These are phyloP conservation scores for Orthonevra nobilis DNA, from an alignment of 2,888 invertebrate species.

Conservation along the genomic window DNA sequence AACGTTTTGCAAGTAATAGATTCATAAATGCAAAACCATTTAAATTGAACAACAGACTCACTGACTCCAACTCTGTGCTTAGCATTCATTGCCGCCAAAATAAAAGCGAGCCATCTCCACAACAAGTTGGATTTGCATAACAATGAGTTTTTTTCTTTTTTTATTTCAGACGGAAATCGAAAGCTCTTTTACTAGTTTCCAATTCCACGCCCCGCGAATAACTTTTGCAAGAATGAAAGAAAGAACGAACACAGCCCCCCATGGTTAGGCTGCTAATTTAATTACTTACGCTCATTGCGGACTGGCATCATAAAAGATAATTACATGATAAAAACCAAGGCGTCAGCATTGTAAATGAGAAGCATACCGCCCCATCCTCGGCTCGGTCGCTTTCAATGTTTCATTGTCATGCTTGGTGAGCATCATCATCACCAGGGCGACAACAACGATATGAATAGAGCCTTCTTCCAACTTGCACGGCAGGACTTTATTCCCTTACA, in stretches of 20 bases:
- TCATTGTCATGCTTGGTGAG: conserved; percentile 66
- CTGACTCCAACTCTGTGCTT: no score
- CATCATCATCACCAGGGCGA: conserved; percentile 58
- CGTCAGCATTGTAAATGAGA: conserved; percentile 59
- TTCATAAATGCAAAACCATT: background rate
- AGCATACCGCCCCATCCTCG: conserved; percentile 19
- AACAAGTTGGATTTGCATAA: conserved; percentile 46
- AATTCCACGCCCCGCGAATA: conserved; percentile 2
- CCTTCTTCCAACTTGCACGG: conserved; percentile 27
- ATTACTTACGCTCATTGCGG: conserved; percentile 79
- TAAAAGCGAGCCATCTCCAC: background rate
- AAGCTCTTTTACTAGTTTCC: conserved; percentile 24
- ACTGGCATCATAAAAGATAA: conserved; percentile 69
- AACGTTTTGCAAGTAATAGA: no score
- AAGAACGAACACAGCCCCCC: conserved; percentile 5
- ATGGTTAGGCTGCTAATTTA: conserved; percentile 76
- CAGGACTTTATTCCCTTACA: background rate
- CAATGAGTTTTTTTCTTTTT: conserved; percentile 14
- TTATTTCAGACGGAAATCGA: conserved; percentile 39
- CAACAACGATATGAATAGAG: conserved; percentile 40
- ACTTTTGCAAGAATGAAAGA: conserved; percentile 20
- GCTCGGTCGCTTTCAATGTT: conserved; percentile 15
- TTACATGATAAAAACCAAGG: conserved; percentile 69
- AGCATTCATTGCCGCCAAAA: background rate
- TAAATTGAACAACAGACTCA: conserved; percentile 23